These are phyloP conservation scores for Scatophagus argus DNA, from an alignment of 2,113 vertebrate species.

Conservation along the genomic window DNA sequence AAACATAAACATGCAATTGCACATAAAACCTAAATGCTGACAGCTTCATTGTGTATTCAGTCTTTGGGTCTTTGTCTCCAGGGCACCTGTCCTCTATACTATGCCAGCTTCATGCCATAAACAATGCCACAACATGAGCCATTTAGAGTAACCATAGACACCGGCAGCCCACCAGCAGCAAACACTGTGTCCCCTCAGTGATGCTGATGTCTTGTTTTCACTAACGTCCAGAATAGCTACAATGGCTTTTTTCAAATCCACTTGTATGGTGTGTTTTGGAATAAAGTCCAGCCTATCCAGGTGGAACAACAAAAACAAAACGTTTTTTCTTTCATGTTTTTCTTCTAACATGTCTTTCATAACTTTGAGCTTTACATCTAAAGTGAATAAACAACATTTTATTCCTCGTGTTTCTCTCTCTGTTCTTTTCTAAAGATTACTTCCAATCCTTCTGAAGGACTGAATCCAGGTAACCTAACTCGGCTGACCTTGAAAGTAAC, in stretches of 20 bases:
- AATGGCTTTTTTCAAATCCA: constrained; percentile 26
- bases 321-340: constrained; percentile 1
- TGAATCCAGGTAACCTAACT: constrained; percentile 60
- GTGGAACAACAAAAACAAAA: neutral
- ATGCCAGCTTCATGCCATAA: constrained; percentile 47
- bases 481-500: constrained; percentile 67
- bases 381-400: neutral
- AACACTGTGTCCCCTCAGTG: constrained; percentile 50
- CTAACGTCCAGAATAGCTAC: constrained; percentile 34
- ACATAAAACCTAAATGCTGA: constrained; percentile 39
- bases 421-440: constrained; percentile 33
- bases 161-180: constrained; percentile 50
- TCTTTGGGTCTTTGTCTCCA: constrained; percentile 52
- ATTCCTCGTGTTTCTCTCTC: neutral
- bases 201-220: constrained; percentile 53
- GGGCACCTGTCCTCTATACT: constrained; percentile 44
- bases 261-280: constrained; percentile 43
- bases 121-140: constrained; percentile 43
- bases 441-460: constrained; percentile 19
- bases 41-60: constrained; percentile 33
- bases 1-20: constrained; percentile 16
- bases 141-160: constrained; percentile 69
- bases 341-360: neutral
- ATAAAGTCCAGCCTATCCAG: constrained; percentile 22
- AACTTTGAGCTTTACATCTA: neutral